phyloP scores from a whole-genome alignment of 2,888 invertebrate genomes.

The Cynaeus angustus region DNA sequence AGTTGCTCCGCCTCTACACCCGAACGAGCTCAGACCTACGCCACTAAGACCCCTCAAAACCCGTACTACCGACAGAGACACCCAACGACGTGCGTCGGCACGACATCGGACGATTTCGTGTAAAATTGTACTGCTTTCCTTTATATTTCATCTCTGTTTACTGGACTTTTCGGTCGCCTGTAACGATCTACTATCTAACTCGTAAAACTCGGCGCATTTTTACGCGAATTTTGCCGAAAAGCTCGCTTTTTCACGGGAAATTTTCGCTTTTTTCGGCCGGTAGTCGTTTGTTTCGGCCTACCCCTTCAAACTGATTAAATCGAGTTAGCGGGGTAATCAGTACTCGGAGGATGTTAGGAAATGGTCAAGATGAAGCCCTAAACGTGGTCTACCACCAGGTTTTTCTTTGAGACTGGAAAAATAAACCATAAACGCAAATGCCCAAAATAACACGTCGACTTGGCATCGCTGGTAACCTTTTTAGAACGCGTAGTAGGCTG shows the following conservation, averaged over 20 bases:
- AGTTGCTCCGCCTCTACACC: constrained; percentile 66
- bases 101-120: constrained; percentile 68
- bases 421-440: constrained; percentile 51
- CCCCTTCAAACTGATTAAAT: no score
- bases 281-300: no score
- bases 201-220: constrained; percentile 58
- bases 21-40: constrained; percentile 56
- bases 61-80: constrained; percentile 60
- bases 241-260: not conserved
- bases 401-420: constrained; percentile 32
- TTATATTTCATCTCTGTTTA: constrained; percentile 68
- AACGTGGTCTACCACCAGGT: no score
- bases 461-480: constrained; percentile 62
- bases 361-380: no score
- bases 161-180: constrained; percentile 68
- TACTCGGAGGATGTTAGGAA: no score
- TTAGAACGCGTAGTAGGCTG: constrained; percentile 68
- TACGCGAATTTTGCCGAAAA: constrained; percentile 14
- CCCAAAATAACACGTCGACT: constrained; percentile 56
- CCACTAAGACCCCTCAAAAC: constrained; percentile 50
- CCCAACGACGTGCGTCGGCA: constrained; percentile 56
- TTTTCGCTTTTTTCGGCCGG: not conserved
- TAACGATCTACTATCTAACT: constrained; percentile 64
- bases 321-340: no score
- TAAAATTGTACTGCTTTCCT: constrained; percentile 68